Evolutionary conservation across 2,113 vertebrate species (phyloP).

Genomic region (Lutjanus erythropterus): DNA sequence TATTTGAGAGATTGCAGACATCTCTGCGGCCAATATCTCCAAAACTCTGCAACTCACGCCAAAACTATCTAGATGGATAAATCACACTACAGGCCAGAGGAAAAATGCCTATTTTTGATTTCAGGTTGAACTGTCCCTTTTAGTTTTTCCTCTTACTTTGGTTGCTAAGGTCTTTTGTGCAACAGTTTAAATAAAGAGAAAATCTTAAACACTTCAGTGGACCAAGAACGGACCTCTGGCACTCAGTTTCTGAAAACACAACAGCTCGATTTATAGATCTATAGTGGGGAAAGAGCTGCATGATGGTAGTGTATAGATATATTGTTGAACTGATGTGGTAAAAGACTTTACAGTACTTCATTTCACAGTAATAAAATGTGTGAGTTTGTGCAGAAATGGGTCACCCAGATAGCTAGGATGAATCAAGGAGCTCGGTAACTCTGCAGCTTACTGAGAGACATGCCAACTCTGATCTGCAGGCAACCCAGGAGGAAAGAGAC

Average conservation of each 20-base stretch:
- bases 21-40: no score
- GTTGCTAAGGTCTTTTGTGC: no score
- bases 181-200: no score
- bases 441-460: constrained; percentile 61
- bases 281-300: neutral
- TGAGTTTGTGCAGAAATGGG: constrained; percentile 76
- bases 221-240: neutral
- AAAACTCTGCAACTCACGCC: no score
- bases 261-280: neutral
- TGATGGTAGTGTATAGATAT: neutral
- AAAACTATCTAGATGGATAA: no score
- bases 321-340: constrained; percentile 17
- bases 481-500: constrained; percentile 39
- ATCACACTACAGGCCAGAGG: no score
- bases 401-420: constrained; percentile 78
- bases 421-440: constrained; percentile 64
- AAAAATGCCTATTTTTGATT: no score
- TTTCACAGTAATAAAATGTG: constrained; percentile 54
- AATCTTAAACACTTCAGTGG: no score
- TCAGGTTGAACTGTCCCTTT: no score
- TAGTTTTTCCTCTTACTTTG: no score
- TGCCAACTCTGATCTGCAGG: constrained; percentile 61
- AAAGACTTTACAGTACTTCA: constrained; percentile 43
- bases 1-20: no score
- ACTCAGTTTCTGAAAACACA: neutral